phyloP scores from a whole-genome alignment of 2,888 invertebrate species.

The Thecophora atra region DNA sequence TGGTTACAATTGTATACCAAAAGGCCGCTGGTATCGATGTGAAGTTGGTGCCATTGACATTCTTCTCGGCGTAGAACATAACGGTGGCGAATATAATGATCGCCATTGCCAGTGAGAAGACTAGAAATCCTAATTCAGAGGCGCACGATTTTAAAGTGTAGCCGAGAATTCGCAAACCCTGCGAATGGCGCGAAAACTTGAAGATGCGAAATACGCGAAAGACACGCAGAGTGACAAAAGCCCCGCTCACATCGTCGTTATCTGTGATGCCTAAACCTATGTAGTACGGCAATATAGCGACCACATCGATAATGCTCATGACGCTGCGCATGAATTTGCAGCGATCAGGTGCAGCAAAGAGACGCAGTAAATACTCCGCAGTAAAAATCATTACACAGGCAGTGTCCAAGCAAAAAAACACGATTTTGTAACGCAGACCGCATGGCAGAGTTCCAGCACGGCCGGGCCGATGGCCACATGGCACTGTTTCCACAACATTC shows the following conservation, averaged over 20 bases:
- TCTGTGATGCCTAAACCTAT: slow-evolving; percentile 97
- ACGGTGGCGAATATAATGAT: slow-evolving; percentile 99
- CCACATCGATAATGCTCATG: slow-evolving; percentile 99
- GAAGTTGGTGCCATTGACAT: slow-evolving; percentile 95
- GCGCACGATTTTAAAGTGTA: slow-evolving; percentile 99
- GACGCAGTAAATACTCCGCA: slow-evolving; percentile 92
- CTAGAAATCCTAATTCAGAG: slow-evolving; percentile 98
- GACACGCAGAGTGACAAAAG: slow-evolving; percentile 97
- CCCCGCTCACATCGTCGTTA: slow-evolving; percentile 98
- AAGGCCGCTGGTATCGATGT: slow-evolving; percentile 99
- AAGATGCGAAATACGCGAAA: slow-evolving; percentile 99
- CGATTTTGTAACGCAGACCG: slow-evolving; percentile 97
- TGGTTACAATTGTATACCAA: slow-evolving; percentile 99
- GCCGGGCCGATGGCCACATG: slow-evolving; percentile 73
- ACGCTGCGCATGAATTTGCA: slow-evolving; percentile 98
- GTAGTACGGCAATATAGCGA: slow-evolving; percentile 98
- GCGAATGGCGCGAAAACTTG: slow-evolving; percentile 99
- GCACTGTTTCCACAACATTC: slow-evolving; percentile 93
- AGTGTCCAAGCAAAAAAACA: slow-evolving; percentile 98
- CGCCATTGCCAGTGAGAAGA: slow-evolving; percentile 99
- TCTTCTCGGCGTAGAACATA: slow-evolving; percentile 99
- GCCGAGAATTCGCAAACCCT: slow-evolving; percentile 97
- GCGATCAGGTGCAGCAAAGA: slow-evolving; percentile 98
- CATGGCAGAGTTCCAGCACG: slow-evolving; percentile 90
- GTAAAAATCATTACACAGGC: slow-evolving; percentile 99